phyloP scores from a whole-genome alignment of 2,797 vertebrate species.

The Bufotes viridis region DNA sequence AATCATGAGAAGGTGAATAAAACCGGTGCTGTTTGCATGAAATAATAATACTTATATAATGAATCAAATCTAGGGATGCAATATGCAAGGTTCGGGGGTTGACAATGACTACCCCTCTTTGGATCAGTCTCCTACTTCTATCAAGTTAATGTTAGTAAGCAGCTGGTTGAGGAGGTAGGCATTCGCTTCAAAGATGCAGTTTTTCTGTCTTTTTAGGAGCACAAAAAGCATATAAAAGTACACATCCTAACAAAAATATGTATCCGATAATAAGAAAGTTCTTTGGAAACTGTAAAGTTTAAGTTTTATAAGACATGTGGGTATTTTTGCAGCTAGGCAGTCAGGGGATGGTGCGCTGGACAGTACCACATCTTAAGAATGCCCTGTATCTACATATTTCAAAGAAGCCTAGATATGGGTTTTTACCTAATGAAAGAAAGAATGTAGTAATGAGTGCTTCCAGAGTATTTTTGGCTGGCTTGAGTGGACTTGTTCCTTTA shows the following conservation, averaged over 20 bases:
- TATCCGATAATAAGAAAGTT: background rate
- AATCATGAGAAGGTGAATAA: no score
- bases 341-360: background rate
- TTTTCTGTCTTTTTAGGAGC: no score
- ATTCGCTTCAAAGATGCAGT: no score
- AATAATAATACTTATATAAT: no score
- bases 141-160: background rate
- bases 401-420: conserved; percentile 41
- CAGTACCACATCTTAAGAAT: conserved; percentile 5
- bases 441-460: conserved; percentile 56
- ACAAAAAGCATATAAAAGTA: no score
- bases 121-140: no score
- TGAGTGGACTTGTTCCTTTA: conserved; percentile 39
- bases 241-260: no score
- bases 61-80: no score
- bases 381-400: conserved; percentile 33
- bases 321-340: background rate
- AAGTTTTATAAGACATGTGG: conserved; percentile 1
- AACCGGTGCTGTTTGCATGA: no score
- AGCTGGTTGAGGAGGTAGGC: no score
- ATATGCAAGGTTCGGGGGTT: no score
- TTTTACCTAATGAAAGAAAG: conserved; percentile 55
- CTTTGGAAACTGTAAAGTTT: background rate
- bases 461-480: conserved; percentile 52
- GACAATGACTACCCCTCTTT: no score